These are phyloP conservation scores for Mirza zaza DNA, from an alignment of 2,113 vertebrate species.

Conservation along the genomic window DNA sequence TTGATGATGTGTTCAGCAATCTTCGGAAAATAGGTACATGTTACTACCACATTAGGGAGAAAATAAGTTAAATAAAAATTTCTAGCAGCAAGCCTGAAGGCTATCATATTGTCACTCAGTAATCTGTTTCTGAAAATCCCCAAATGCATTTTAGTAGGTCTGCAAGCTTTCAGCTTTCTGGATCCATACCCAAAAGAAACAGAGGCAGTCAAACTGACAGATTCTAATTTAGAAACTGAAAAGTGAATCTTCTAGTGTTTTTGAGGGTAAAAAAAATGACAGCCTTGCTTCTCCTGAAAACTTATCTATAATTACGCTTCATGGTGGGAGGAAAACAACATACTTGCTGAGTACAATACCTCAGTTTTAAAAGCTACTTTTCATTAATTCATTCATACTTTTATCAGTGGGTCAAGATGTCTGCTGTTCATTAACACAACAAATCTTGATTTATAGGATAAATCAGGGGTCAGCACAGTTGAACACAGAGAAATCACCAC, in stretches of 20 bases:
- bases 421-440: neutral
- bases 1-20: constrained; percentile 61
- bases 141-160: constrained; percentile 43
- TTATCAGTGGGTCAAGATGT: neutral
- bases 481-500: neutral
- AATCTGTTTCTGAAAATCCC: constrained; percentile 30
- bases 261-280: constrained; percentile 15
- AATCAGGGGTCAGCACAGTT: neutral
- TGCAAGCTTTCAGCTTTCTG: constrained; percentile 52
- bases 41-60: constrained; percentile 56
- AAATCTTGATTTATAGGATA: neutral
- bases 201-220: constrained; percentile 47
- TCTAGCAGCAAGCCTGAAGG: constrained; percentile 59
- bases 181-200: constrained; percentile 43
- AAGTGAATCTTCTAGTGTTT: constrained; percentile 55
- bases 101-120: constrained; percentile 58
- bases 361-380: constrained; percentile 44
- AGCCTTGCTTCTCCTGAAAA: constrained; percentile 42
- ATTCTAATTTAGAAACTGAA: constrained; percentile 66
- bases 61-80: constrained; percentile 71
- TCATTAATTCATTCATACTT: constrained; percentile 31
- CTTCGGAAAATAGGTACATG: constrained; percentile 70
- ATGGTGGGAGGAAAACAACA: neutral
- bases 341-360: neutral
- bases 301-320: constrained; percentile 17